Evolutionary conservation across 2,888 invertebrate genomes (phyloP).

Genomic region (Cosmia pyralina): DNA sequence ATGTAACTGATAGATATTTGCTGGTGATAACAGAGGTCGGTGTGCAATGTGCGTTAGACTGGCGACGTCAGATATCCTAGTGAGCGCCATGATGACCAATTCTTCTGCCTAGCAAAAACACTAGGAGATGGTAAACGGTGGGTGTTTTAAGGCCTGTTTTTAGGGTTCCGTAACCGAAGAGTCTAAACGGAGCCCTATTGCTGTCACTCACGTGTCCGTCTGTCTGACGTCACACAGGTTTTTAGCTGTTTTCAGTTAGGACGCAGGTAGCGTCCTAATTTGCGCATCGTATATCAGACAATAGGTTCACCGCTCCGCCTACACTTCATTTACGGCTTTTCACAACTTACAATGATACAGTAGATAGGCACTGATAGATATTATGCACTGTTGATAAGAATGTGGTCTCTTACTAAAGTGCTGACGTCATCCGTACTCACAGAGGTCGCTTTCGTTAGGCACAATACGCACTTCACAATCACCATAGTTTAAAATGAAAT

Average conservation of each 20-base stretch:
- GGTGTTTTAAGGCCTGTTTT: too few species aligned
- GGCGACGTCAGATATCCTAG: conserved; percentile 29
- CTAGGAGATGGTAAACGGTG: not conserved
- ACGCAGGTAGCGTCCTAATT: too few species aligned
- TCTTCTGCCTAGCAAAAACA: not conserved
- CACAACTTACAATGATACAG: too few species aligned
- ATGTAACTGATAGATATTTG: conserved; percentile 68
- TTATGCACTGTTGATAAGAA: conserved; percentile 39
- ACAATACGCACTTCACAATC: conserved; percentile 12
- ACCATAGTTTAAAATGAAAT: not conserved
- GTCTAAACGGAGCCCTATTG: too few species aligned
- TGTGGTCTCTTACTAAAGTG: conserved; percentile 16
- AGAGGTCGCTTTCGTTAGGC: conserved; percentile 5
- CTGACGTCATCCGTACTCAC: conserved; percentile 26
- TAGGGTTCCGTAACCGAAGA: too few species aligned
- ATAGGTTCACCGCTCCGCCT: not conserved
- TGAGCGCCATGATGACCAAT: not conserved
- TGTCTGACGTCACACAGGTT: too few species aligned
- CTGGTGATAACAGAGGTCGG: conserved; percentile 68
- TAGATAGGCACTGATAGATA: conserved; percentile 30
- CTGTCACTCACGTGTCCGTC: too few species aligned
- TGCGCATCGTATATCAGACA: too few species aligned
- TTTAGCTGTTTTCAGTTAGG: too few species aligned
- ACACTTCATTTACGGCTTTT: too few species aligned
- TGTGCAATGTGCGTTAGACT: conserved; percentile 29